Conservation (phyloP, 2,113 vertebrate genomes). For the Esox niger region DNA sequence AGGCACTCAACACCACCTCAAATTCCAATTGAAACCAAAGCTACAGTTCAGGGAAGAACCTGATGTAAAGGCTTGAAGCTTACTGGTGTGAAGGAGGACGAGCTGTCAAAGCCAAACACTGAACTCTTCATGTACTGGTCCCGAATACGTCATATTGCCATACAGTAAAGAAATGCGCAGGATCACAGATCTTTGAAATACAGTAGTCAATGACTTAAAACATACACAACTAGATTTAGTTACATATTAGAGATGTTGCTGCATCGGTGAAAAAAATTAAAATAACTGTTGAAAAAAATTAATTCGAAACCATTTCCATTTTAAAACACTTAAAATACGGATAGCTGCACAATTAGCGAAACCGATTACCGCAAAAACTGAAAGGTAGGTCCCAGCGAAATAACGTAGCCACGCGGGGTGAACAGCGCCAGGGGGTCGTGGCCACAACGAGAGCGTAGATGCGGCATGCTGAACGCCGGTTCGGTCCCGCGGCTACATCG, state of each 20-base stretch:
- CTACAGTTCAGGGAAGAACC: constrained; percentile 20
- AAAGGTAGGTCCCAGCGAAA: too few species aligned
- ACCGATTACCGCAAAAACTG: too few species aligned
- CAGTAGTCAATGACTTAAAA: constrained; percentile 5
- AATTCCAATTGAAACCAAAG: constrained; percentile 35
- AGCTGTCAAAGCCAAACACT: constrained; percentile 8
- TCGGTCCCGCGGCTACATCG: too few species aligned
- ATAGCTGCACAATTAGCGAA: constrained; percentile 4
- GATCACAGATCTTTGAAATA: constrained; percentile 10
- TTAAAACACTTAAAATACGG: neutral
- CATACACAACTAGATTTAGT: constrained; percentile 7
- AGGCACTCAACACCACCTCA: constrained; percentile 58
- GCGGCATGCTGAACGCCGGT: too few species aligned
- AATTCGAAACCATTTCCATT: neutral
- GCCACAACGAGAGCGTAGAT: too few species aligned
- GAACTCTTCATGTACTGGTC: constrained; percentile 43
- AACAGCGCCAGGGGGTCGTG: too few species aligned
- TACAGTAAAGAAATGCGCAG: neutral
- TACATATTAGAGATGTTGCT: neutral
- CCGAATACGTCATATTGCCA: constrained; percentile 43
- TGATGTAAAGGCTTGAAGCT: constrained; percentile 2
- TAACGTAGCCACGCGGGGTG: too few species aligned
- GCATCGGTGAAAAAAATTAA: neutral
- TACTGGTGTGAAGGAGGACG: constrained; percentile 8
- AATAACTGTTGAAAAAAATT: too few species aligned